These are phyloP conservation scores for Calephelis nemesis DNA, from an alignment of 1,140 invertebrate genomes.

Conservation along the genomic window DNA sequence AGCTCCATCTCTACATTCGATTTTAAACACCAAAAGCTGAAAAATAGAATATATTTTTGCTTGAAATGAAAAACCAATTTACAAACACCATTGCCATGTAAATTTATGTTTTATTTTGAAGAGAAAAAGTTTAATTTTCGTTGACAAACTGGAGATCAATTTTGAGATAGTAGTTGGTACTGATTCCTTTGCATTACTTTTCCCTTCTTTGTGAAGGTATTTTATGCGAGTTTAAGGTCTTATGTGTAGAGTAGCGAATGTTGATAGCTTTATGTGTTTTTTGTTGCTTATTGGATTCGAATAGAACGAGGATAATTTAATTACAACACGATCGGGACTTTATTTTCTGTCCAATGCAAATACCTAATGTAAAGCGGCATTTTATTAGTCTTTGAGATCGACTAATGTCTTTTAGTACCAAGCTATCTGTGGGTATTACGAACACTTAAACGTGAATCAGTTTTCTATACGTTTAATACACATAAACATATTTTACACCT, in stretches of 20 bases:
- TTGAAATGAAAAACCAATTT: conserved; percentile 67
- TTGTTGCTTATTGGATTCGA: conserved; percentile 38
- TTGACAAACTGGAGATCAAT: conserved; percentile 53
- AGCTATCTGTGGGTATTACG: too few relatives aligned
- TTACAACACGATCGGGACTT: background rate
- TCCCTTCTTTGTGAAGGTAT: conserved; percentile 75
- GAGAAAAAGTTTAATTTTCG: conserved; percentile 27
- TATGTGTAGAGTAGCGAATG: conserved; percentile 64
- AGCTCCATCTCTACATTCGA: conserved; percentile 26
- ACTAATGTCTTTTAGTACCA: too few relatives aligned
- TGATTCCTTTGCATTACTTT: conserved; percentile 78
- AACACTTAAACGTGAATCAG: too few relatives aligned
- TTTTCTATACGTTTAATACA: too few relatives aligned
- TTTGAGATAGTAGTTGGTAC: conserved; percentile 75
- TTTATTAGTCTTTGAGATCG: background rate
- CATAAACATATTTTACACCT: too few relatives aligned
- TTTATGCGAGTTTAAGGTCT: conserved; percentile 74
- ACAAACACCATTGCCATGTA: conserved; percentile 30
- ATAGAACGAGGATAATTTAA: conserved; percentile 41
- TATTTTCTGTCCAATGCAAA: background rate
- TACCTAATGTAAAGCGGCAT: background rate
- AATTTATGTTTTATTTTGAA: conserved; percentile 41
- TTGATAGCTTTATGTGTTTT: conserved; percentile 47
- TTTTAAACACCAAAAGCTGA: conserved; percentile 25
- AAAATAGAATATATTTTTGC: conserved; percentile 33